Base-by-base conservation (phyloP, 2,797 vertebrate species). In the Characodon lateralis region DNA sequence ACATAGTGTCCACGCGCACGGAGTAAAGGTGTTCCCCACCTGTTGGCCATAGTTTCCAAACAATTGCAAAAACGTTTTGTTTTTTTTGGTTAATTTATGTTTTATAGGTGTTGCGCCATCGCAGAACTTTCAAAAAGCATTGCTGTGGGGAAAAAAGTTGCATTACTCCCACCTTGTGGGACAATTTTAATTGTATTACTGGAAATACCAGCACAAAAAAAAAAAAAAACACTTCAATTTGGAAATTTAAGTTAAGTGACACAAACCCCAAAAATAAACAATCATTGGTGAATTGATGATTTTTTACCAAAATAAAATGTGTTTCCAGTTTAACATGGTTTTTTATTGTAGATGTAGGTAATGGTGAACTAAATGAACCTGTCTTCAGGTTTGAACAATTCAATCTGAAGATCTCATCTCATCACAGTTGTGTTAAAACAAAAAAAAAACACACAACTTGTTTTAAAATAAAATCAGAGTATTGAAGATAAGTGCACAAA, bases 401-500 rank as follows among this genome's bases (percentile, higher is more conserved):
- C 26, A n/a, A 28, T 28, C 4, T 28, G 26, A 59, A 59, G 24
- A 59, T 59, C 12, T 59, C 5, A 55, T 56, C 55, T 56, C 10
- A 56, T 55, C 43, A 7, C 9, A 46, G 9, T 10, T 56, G 9
- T 10, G 24, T 10, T 3, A 3, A 1, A 12, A n/a, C 3, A 22
- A n/a, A 58, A 58, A 56, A 56, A n/a, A 58, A 58, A n/a, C 35
- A 35, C 35, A 41, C 35, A 68, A 24, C 2, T 59, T 76, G 77
- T 84, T 73, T 72, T 69, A 4, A 16, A 14, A 51, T 50, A 51
- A 51, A 51, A 14, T 16, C 3, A 16, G 50, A 51, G 50, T 51
- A 18, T 35, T 35, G 3, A 35, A 35, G 35, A 35, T 35, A 35
- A 35, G 31, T 70, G n/a, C 35, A 68, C 74, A 74, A 85, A 85